Evolutionary conservation across 1,140 invertebrate genomes (phyloP), one percentile per base, ranked within the genome.

Genomic region (Cotesia chilonis): DNA sequence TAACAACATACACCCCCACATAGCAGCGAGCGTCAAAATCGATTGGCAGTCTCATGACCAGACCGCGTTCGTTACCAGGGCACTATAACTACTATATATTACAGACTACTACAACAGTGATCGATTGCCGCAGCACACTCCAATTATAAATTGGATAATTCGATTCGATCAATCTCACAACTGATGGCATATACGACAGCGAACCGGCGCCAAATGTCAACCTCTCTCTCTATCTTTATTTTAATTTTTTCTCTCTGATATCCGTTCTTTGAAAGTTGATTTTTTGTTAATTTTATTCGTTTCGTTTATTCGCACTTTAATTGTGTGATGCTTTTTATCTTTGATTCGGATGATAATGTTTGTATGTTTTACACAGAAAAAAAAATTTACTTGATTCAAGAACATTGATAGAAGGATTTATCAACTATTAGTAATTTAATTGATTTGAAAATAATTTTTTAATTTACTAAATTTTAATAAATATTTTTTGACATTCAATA

Each of bases 111-210:
- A 14, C n/a, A 14, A n/a, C n/a, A 12, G 10, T 65, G 63, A 65
- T 65, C 63, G 63, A 65, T 65, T 41, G 63, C 63, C 14, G 38
- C 17, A 36, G 37, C 63, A 65, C 63, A 65, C 37, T 65, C 37
- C 63, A 65, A 65, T 65, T 65, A 65, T 65, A 65, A 65, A 65
- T 65, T 65, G 63, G 63, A 65, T 65, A 65, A 65, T 65, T 65
- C 63, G 63, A 65, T 65, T 65, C 63, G 63, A 65, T 65, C 63
- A 65, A 65, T 65, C 63, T 65, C 4, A 63, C n/a, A 38, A n/a
- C 9, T 36, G 63, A 14, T 20, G 35, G 6, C 12, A 38, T n/a
- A 12, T 28, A 41, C 36, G 36, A 65, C 63, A 65, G 12, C 36
- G 36, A 41, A 35, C 38, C 17, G 63, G 63, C 63, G 63, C 63